A percentile compares a stretch with the other conserved stretches of the same genome.
phyloP scores from a whole-genome alignment of 2,113 vertebrate genomes.

The Procavia capensis region DNA sequence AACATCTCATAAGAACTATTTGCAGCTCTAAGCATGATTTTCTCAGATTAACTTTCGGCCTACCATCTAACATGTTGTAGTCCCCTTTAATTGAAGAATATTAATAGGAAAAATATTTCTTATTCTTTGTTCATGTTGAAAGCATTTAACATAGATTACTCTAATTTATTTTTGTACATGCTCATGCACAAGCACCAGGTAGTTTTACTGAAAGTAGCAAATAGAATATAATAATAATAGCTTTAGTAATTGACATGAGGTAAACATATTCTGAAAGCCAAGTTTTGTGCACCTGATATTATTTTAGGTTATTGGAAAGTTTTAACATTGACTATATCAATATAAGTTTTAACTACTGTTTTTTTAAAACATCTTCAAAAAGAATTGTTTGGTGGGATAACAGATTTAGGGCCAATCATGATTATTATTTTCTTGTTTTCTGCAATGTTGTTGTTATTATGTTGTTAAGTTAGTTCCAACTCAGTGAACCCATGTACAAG shows the following conservation, averaged over 20 bases:
- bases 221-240: not conserved
- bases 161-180: not conserved
- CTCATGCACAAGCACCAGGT: not conserved
- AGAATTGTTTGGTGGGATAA: not conserved
- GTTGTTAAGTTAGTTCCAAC: too few relatives aligned
- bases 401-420: not conserved
- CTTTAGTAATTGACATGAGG: not conserved
- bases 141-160: fast-evolving
- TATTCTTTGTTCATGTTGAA: not conserved
- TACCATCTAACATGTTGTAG: not conserved
- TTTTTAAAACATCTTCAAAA: not conserved
- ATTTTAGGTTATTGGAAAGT: not conserved
- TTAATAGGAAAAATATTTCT: not conserved
- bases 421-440: not conserved
- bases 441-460: too few relatives aligned
- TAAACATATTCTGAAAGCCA: not conserved
- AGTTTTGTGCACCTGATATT: not conserved
- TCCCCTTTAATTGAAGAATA: not conserved
- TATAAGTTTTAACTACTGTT: not conserved
- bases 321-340: not conserved
- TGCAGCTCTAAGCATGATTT: not conserved
- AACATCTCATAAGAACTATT: not conserved
- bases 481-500: too few relatives aligned
- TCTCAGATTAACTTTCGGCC: not conserved
- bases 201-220: too few relatives aligned